Evolutionary conservation across 2,888 invertebrate species (phyloP), one percentile per base, ranked within the genome.

Genomic region (Aphidoletes aphidimyza): DNA sequence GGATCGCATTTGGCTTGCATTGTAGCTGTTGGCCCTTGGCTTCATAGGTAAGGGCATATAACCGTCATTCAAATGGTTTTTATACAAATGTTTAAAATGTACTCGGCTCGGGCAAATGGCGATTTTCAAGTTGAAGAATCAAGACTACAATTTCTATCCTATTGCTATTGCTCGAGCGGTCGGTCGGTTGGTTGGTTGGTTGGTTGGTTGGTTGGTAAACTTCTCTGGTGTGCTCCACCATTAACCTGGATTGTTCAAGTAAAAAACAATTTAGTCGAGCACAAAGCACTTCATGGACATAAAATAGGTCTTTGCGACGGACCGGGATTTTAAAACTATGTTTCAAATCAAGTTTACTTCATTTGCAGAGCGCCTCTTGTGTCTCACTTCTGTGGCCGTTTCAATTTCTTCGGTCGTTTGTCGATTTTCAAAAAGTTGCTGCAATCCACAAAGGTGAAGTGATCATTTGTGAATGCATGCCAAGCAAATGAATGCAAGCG

Each of bases 211-310:
- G 22, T n/a, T 22, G 22, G n/a, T 22, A 22, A 54, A 54, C 47
- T 2, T 17, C 22, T 54, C 54, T 34, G 14, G 69, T 34, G 14
- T 14, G 14, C 5, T 30, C n/a, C 69, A 30, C 69, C 34, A 69
- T 69, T 69, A 69, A 69, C 69, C 69, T 69, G 69, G 14, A 69
- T 69, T 69, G 9, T 69, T 30, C 34, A 34, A 69, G 69, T 30
- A 69, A 30, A n/a, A 69, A 69, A 34, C 34, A 69, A 69, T 54
- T 54, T 54, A 54, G 22, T 54, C 54, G 22, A 54, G 54, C 69
- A 69, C 34, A 42, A 42, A 42, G 42, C 42, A 42, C 42, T 42
- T 69, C 54, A 54, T 5, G 34, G 34, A 34, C 69, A 69, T 69
- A 30, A 69, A 69, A 69, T 30, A 42, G 30, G 69, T 30, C 22